Evolutionary conservation across 2,113 vertebrate genomes (phyloP).

Genomic region (Cyprinus carpio): DNA sequence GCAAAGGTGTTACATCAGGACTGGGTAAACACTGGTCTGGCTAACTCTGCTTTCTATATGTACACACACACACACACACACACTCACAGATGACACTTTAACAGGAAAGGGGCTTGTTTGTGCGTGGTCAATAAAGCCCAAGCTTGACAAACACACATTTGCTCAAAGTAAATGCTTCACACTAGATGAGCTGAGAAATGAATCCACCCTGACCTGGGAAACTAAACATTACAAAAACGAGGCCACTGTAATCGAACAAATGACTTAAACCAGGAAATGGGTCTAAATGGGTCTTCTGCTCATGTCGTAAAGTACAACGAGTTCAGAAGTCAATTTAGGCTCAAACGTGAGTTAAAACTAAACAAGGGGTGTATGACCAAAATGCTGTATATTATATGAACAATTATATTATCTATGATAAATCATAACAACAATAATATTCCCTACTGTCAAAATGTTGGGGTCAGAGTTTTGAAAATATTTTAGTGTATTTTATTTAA

Average conservation of each 20-base stretch:
- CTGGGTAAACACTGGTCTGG: conserved; percentile 71
- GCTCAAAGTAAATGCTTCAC: conserved; percentile 66
- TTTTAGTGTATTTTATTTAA: too few relatives aligned
- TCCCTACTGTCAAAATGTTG: too few relatives aligned
- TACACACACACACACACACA: conserved; percentile 49
- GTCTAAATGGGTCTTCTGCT: neutral
- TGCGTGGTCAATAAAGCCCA: conserved; percentile 77
- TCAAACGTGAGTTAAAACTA: neutral
- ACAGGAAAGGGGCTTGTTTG: conserved; percentile 69
- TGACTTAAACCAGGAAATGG: conserved; percentile 4
- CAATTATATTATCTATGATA: neutral
- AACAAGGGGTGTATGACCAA: neutral
- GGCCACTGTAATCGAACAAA: conserved; percentile 21
- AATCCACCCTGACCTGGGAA: conserved; percentile 53
- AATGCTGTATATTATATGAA: neutral
- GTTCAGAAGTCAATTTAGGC: neutral
- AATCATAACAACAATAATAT: neutral
- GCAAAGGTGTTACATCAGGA: conserved; percentile 73
- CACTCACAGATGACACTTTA: conserved; percentile 27
- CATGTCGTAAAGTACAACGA: neutral
- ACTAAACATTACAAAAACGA: conserved; percentile 30
- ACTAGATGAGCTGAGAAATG: conserved; percentile 41
- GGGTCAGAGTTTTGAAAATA: too few relatives aligned
- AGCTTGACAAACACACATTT: conserved; percentile 77
- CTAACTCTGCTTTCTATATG: conserved; percentile 73